Base-by-base conservation (phyloP, 2,113 vertebrate species). In the Chroicocephalus ridibundus region DNA sequence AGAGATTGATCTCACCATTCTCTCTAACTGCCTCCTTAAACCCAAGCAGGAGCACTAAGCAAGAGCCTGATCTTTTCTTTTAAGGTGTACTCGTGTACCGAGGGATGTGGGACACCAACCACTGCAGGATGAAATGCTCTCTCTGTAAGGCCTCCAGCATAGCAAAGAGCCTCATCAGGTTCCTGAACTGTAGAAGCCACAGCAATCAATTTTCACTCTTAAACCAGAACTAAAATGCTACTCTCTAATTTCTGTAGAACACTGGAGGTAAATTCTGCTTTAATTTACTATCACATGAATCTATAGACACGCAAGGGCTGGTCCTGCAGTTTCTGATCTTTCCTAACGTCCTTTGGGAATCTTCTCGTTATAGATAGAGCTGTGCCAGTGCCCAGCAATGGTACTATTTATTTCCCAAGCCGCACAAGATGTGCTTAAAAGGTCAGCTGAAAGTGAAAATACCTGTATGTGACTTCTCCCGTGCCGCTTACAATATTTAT, bases 81-180 rank as follows among this genome's bases (percentile, higher is more conserved):
- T 19, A 21, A 25, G 8, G 12, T 44, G 44, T 10, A 4, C 4
- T 40, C 10, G 3, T 46, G 15, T 55, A 9, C 15, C 6, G 4
- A 64, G 42, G n/a, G 21, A 36, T 19, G 5, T 17, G 46, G 42
- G 38, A 7, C 9, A 38, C 4, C 42, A 84, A 24, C 14, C 40
- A 26, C 51, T 9, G 15, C 26, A 29, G 32, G 47, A 72, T 21
- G 38, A 51, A 68, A 58, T 7, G 5, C 19, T 24, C 1, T 25
- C 44, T 55, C 70, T 2, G 0, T 8, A 42, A 18, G 15, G 27
- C 3, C 0, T 21, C 32, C 5, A 14, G 32, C 61, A 17, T 1
- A 44, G 66, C 21, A 62, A 47, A 26, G 26, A 91, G 22, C 51
- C 36, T 68, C 71, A 32, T 7, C 7, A 22, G 7, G 9, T 31